Base-by-base conservation (phyloP, 2,113 vertebrate genomes). In the Lampris incognitus region DNA sequence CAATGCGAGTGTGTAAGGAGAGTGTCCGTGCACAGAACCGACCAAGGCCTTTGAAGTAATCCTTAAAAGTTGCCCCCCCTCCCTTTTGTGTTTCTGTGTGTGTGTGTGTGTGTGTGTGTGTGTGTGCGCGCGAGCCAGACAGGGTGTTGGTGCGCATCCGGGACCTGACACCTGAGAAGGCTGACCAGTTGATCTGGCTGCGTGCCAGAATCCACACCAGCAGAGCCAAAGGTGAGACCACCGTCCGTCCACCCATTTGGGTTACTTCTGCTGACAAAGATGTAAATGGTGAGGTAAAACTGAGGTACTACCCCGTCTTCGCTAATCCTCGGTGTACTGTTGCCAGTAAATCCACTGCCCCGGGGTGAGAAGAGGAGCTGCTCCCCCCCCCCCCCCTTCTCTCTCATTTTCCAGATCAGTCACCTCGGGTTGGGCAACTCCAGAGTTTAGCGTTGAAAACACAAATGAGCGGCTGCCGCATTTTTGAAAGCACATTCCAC, bases 151-250 rank as follows among this genome's bases (percentile, higher is more conserved):
- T 96, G 86, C 94, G 92, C 4, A 83, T 99, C 92, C 95, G 95
- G 85, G 94, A 98, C 60, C 91, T 99, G 82, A 96, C 95, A 24
- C 66, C 88, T 65, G 93, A 95, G 81, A 98, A 94, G 90, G 96
- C 96, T 71, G 96, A 97, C 91, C 93, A 97, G 92, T 91, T 95
- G 81, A 94, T 98, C 85, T 99, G 97, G 98, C 92, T 99, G 44
- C 97, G 98, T 57, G 97, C 96, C 90, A 95, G 98, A 84, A 91
- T 99, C 93, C 97, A 99, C 91, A 99, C 97, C 87, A 99, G 97
- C 93, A 94, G 98, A 95, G 97, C 97, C 79, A 99, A 99, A 97
- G 98, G 98, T 99, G 95, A 97, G 95, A 69, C 71, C 78, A 71
- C 51, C 9, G 57, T 11, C 6, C 52, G 1, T 54, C 57, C 24